Evolutionary conservation across 2,888 invertebrate species (phyloP).

Genomic region (Pandemis heparana): DNA sequence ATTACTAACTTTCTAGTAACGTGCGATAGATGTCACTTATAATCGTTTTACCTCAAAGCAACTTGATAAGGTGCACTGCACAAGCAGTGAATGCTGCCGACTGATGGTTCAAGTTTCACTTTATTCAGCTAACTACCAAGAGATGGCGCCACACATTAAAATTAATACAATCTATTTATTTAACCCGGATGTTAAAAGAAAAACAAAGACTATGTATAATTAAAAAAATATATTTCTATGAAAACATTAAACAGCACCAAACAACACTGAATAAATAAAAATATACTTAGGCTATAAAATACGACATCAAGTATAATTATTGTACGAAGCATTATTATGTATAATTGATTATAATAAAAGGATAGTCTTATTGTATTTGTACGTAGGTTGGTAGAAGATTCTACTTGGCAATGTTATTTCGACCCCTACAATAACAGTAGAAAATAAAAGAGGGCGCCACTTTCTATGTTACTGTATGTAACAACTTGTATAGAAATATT

Average conservation of each 20-base stretch:
- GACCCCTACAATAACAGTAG: not conserved
- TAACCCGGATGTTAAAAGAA: not conserved
- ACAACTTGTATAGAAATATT: no score
- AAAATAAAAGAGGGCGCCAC: no score
- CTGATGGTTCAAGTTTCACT: no score
- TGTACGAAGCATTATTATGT: conserved; percentile 5
- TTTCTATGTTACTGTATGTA: no score
- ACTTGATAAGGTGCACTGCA: no score
- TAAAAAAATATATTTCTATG: conserved; percentile 31
- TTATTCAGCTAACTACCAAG: no score
- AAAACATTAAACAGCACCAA: conserved; percentile 7
- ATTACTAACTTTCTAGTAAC: not conserved
- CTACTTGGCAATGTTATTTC: not conserved
- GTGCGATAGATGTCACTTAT: not conserved
- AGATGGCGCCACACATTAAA: no score
- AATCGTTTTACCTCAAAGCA: no score
- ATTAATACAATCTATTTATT: no score
- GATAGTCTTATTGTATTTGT: conserved; percentile 5
- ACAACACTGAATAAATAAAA: conserved; percentile 21
- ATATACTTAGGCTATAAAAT: conserved; percentile 7
- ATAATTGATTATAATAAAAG: not conserved
- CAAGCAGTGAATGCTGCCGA: no score
- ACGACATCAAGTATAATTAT: conserved; percentile 10
- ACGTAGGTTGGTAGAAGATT: not conserved
- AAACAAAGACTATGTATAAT: not conserved